Conservation (phyloP, 2,888 invertebrate species). For the Microchrysa polita region DNA sequence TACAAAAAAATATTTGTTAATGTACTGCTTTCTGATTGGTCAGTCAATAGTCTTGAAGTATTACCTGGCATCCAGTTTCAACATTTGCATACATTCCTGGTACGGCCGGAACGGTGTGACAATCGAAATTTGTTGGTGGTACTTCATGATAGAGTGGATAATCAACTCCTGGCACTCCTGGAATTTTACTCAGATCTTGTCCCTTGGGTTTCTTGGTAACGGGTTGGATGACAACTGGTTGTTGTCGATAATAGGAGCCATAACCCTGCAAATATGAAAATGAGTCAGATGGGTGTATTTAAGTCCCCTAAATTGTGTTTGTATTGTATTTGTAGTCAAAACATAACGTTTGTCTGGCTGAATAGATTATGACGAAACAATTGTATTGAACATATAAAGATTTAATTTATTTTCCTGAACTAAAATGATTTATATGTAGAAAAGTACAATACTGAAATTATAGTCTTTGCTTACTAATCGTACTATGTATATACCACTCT, state of each 20-base stretch:
- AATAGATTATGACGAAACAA: background rate
- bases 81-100: slow-evolving; percentile 93
- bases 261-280: slow-evolving; percentile 55
- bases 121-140: slow-evolving; percentile 82
- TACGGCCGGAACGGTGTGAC: slow-evolving; percentile 78
- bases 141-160: slow-evolving; percentile 82
- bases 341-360: too few species aligned
- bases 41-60: too few species aligned
- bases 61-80: slow-evolving; percentile 85
- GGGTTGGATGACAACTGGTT: slow-evolving; percentile 40
- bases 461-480: too few species aligned
- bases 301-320: too few species aligned
- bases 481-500: too few species aligned
- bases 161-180: slow-evolving; percentile 82
- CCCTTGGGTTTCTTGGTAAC: slow-evolving; percentile 65
- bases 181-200: slow-evolving; percentile 83
- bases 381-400: background rate
- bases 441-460: too few species aligned
- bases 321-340: too few species aligned
- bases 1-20: slow-evolving; percentile 59
- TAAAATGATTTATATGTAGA: too few species aligned
- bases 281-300: background rate
- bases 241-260: slow-evolving; percentile 60
- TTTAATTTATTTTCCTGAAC: too few species aligned
- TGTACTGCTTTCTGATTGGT: background rate